Conservation (phyloP, 2,797 vertebrate genomes). For the Acrossocheilus fasciatus region DNA sequence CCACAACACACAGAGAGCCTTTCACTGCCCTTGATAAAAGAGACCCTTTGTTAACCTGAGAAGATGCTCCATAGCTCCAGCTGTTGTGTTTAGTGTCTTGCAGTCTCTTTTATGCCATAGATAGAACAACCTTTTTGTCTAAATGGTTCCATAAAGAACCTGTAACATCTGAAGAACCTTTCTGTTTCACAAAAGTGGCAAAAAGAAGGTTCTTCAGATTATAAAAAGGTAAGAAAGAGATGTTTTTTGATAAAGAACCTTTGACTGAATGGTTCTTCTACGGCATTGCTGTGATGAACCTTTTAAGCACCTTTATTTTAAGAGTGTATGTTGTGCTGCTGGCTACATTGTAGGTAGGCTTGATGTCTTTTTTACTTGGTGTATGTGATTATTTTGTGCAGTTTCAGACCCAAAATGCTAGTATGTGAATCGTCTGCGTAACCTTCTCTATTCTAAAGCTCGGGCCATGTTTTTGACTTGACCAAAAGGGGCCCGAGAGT, state of each 20-base stretch:
- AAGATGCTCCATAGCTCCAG: slow-evolving; percentile 8
- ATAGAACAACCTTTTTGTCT: too few relatives aligned
- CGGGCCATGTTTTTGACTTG: neutral
- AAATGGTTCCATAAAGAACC: too few relatives aligned
- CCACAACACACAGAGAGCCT: neutral
- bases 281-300: too few relatives aligned
- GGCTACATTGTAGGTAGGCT: neutral
- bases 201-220: too few relatives aligned
- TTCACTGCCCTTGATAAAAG: slow-evolving; percentile 31
- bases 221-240: too few relatives aligned
- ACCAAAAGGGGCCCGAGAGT: slow-evolving; percentile 52
- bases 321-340: neutral
- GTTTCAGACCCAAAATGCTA: neutral
- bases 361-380: neutral
- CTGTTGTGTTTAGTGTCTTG: neutral
- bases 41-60: neutral
- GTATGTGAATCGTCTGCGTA: neutral
- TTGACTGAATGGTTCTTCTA: too few relatives aligned
- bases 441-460: neutral
- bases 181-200: too few relatives aligned
- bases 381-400: neutral
- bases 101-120: neutral
- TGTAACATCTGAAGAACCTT: too few relatives aligned
- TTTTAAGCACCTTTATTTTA: too few relatives aligned
- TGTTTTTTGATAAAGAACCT: too few relatives aligned